Evolutionary conservation across 1,140 invertebrate genomes (phyloP).

Genomic region (Ceratitis capitata): DNA sequence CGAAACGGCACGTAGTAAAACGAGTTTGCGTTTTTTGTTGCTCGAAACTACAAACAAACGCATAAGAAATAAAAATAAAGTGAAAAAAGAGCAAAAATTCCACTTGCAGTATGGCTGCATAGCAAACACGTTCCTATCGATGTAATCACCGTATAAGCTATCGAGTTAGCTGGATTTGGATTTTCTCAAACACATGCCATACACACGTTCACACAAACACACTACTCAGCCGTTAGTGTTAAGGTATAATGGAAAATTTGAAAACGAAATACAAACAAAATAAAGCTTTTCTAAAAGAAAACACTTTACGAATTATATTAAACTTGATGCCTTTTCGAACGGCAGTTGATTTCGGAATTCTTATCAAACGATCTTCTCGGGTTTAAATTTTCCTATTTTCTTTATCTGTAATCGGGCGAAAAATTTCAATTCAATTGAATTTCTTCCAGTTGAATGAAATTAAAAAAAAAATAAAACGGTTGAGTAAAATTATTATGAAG

Average conservation of each 20-base stretch:
- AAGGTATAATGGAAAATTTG: neutral
- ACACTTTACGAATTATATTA: neutral
- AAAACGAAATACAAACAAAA: neutral
- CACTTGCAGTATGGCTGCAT: neutral
- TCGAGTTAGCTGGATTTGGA: slow-evolving; percentile 65
- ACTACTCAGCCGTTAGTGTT: neutral
- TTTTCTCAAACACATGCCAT: slow-evolving; percentile 47
- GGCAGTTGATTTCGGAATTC: neutral
- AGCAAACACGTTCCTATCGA: slow-evolving; percentile 59
- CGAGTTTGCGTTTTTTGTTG: slow-evolving; percentile 30
- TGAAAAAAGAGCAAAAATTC: neutral
- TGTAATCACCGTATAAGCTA: slow-evolving; percentile 66
- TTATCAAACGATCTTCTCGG: neutral
- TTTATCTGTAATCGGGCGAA: neutral
- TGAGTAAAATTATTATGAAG: no score
- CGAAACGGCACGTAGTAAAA: slow-evolving; percentile 8
- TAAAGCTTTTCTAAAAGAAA: neutral
- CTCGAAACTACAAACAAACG: neutral
- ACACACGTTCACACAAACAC: neutral
- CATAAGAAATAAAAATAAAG: neutral
- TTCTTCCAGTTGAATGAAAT: neutral
- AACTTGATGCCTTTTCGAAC: neutral
- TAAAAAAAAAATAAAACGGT: neutral
- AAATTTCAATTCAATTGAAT: neutral
- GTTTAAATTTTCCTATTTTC: neutral